Conservation (phyloP, 2,113 vertebrate species). For the Hippocampus barbouri region DNA sequence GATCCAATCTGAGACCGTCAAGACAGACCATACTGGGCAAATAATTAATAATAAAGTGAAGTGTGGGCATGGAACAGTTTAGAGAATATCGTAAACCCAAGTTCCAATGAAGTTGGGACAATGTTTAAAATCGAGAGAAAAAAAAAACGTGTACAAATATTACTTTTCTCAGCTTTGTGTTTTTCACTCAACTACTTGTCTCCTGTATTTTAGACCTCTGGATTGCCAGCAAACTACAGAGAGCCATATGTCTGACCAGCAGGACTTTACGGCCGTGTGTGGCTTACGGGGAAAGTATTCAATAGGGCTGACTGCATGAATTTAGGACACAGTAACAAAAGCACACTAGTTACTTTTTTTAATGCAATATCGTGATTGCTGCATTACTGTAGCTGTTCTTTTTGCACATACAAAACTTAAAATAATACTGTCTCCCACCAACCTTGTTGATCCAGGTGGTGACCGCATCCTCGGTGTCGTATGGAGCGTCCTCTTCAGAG, state of each 20-base stretch:
- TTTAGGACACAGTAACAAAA: not conserved
- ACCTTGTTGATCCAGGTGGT: constrained; percentile 98
- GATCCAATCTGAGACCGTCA: not conserved
- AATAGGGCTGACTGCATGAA: constrained; percentile 5
- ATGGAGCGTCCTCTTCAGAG: constrained; percentile 83
- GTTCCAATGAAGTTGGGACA: no score
- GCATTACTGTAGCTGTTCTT: not conserved
- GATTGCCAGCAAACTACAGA: constrained; percentile 15
- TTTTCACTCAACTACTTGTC: constrained; percentile 2
- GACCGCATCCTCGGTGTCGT: constrained; percentile 89
- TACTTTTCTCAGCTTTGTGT: not conserved
- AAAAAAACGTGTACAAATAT: no score
- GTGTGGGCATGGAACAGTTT: no score
- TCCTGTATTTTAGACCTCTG: constrained; percentile 4
- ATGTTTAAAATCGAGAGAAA: no score
- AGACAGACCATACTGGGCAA: not conserved
- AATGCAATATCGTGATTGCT: not conserved
- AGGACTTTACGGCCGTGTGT: constrained; percentile 20
- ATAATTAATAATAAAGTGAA: not conserved
- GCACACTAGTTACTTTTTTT: not conserved
- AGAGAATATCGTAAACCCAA: no score
- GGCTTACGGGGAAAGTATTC: constrained; percentile 13
- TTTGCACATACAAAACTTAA: not conserved
- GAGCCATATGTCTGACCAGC: constrained; percentile 44
- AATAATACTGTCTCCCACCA: not conserved